Conservation (phyloP, 2,113 vertebrate species). For the Cervus canadensis region DNA sequence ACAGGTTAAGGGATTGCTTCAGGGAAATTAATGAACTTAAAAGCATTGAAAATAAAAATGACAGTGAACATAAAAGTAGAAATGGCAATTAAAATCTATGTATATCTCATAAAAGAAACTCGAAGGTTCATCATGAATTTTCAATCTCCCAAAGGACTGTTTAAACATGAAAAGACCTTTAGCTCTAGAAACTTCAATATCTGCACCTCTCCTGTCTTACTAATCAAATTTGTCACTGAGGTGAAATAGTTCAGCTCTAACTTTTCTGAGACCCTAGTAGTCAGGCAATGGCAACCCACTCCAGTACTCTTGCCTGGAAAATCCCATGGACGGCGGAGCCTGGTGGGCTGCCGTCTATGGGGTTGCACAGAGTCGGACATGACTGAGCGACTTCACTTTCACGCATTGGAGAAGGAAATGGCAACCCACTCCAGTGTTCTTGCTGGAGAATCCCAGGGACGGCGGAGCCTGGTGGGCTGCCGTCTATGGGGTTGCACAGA, state of each 20-base stretch:
- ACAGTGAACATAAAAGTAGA: constrained; percentile 49
- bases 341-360: too few relatives aligned
- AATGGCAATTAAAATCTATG: constrained; percentile 53
- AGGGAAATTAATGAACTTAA: constrained; percentile 55
- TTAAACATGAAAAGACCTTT: constrained; percentile 14
- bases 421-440: too few relatives aligned
- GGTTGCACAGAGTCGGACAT: too few relatives aligned
- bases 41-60: constrained; percentile 58
- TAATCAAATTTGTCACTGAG: background rate
- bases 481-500: too few relatives aligned
- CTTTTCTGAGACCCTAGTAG: background rate
- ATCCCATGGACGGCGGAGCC: too few relatives aligned
- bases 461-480: too few relatives aligned
- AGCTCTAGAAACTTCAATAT: background rate
- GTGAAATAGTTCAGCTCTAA: background rate
- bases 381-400: too few relatives aligned
- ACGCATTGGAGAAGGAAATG: too few relatives aligned
- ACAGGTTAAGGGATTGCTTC: background rate
- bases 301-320: too few relatives aligned
- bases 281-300: too few relatives aligned
- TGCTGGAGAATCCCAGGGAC: too few relatives aligned
- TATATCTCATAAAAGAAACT: constrained; percentile 24
- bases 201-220: background rate
- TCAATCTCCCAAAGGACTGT: background rate
- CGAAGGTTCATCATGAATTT: constrained; percentile 2